Base-by-base conservation (phyloP, 2,113 vertebrate genomes). In the Hydrochoerus hydrochaeris region DNA sequence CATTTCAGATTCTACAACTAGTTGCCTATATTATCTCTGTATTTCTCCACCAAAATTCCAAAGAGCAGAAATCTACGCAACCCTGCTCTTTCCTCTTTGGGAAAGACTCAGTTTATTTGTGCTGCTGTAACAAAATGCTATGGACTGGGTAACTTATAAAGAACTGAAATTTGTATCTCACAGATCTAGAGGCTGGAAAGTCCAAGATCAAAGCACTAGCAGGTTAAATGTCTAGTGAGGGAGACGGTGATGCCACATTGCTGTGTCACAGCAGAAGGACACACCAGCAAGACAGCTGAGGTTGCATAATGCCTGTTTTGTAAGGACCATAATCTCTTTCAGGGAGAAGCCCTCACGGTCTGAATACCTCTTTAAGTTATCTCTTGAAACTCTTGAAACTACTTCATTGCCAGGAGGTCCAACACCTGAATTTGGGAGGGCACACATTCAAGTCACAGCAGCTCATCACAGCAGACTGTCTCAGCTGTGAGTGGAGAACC, bases 21-120 rank as follows among this genome's bases (percentile, higher is more conserved):
- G 28, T 3, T 6, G 32, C 10, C 63, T 28, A 1, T 32, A 22
- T 69, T 35, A 44, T 7, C 26, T 54, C 49, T 22, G 3, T 12
- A 2, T 41, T n/a, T 46, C 26, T 63, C 44, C 46, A 60, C 30
- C 11, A 0, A 0, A 49, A 26, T 20, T 65, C 11, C 17, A 69
- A 58, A 85, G 19, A 91, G 3, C 8, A 16, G 32, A 19, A 71
- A 41, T 14, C 26, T n/a, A 62, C 16, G 3, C 60, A 71, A 28
- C 17, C 22, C 35, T 52, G 24, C 35, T 26, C 49, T 58, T 91
- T 71, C 49, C 32, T 60, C 41, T 49, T 69, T 60, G 63, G 9
- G 16, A 35, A 77, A 28, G 67, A 58, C 32, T 32, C 11, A 71
- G 14, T 13, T 58, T 19, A 4, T 78, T 49, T 49, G 32, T 71